These are phyloP conservation scores for Alfaro cultratus DNA, from an alignment of 2,797 vertebrate genomes.

Conservation along the genomic window DNA sequence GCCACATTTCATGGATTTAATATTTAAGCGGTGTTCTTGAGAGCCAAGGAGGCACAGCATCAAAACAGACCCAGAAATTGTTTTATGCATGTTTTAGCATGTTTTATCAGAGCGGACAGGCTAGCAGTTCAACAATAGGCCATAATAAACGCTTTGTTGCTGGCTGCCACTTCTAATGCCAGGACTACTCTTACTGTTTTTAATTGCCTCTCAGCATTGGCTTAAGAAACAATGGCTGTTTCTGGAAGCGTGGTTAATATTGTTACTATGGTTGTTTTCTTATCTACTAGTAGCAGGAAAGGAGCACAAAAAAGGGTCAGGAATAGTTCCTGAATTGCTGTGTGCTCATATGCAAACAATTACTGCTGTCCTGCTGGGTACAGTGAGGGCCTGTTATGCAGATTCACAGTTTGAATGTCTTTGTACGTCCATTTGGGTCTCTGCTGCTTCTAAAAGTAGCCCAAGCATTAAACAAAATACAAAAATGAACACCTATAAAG, in stretches of 20 bases:
- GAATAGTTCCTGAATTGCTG: conserved; percentile 47
- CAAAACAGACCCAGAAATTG: conserved; percentile 40
- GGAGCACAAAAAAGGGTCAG: conserved; percentile 22
- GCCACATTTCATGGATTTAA: conserved; percentile 6
- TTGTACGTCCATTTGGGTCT: too few relatives aligned
- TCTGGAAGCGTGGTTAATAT: conserved; percentile 51
- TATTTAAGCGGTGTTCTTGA: conserved; percentile 11
- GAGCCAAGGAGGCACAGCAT: conserved; percentile 41
- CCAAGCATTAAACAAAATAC: too few relatives aligned
- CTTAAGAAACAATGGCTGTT: conserved; percentile 65
- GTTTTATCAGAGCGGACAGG: conserved; percentile 61
- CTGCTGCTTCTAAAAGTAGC: too few relatives aligned
- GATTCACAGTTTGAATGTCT: too few relatives aligned
- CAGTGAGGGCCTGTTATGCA: conserved; percentile 11
- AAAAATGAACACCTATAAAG: too few relatives aligned
- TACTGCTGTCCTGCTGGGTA: conserved; percentile 14
- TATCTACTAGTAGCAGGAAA: conserved; percentile 69
- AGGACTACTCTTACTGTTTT: conserved; percentile 64
- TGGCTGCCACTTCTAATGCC: conserved; percentile 56
- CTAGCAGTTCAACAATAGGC: conserved; percentile 54
- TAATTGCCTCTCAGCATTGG: conserved; percentile 66
- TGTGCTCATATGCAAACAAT: conserved; percentile 8
- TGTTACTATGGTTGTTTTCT: conserved; percentile 53
- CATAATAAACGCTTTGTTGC: conserved; percentile 50
- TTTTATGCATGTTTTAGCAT: conserved; percentile 15